Percentiles rank a stretch among this genome's conserved stretches.
Evolutionary conservation across 2,113 vertebrate species (phyloP).

Genomic region (Petromus typicus): DNA sequence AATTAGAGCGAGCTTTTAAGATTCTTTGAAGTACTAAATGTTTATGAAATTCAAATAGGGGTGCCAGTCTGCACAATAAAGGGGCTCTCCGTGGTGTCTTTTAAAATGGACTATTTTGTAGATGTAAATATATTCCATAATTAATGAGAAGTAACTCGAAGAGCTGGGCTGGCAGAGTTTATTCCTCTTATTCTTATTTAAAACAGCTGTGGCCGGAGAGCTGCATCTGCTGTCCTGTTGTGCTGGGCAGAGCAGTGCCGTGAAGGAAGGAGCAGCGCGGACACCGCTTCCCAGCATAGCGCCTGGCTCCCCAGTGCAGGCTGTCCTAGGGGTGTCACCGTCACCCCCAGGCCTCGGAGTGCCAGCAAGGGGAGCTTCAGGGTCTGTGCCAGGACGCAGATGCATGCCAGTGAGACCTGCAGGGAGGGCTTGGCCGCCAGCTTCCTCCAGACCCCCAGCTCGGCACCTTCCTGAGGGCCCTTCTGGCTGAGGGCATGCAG

Average conservation of each 20-base stretch:
- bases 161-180: conserved; percentile 83
- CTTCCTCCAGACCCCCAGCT: conserved; percentile 18
- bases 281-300: conserved; percentile 16
- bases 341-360: background rate
- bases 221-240: conserved; percentile 83
- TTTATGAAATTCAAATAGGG: conserved; percentile 98
- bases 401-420: conserved; percentile 73
- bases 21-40: conserved; percentile 96
- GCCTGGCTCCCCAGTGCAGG: background rate
- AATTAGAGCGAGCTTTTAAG: conserved; percentile 93
- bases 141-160: conserved; percentile 88
- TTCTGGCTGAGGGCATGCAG: background rate
- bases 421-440: conserved; percentile 41
- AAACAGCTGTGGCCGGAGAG: conserved; percentile 87
- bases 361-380: too few relatives aligned
- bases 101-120: conserved; percentile 87
- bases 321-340: background rate
- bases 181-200: conserved; percentile 88
- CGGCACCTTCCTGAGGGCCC: background rate
- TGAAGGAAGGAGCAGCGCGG: conserved; percentile 78
- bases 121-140: conserved; percentile 91
- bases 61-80: conserved; percentile 95
- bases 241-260: conserved; percentile 77
- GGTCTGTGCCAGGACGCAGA: conserved; percentile 76
- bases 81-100: conserved; percentile 85